Base-by-base conservation (phyloP, 1,140 invertebrate species). In the Asobara japonica region DNA sequence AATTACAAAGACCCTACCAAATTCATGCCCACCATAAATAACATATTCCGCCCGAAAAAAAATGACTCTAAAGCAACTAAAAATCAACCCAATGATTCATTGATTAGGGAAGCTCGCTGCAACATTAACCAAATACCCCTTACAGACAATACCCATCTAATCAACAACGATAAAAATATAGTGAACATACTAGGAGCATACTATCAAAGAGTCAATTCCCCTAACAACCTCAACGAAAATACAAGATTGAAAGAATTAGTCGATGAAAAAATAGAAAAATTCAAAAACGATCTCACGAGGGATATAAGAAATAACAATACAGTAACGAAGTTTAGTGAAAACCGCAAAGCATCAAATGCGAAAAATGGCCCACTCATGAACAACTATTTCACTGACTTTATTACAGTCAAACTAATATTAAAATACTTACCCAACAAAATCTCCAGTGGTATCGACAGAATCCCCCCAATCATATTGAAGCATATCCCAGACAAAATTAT, bases 131-230 rank as follows among this genome's bases (percentile, higher is more conserved):
- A 51, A n/a, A 20, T 20, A 1, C 69, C 10, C 6, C 22, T 51
- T 3, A 31, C 13, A 5, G 51, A 71, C n/a, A 65, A 71, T 13
- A 65, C 29, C 27, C 22, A 5, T 31, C 38, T 56, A 20, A 41
- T 74, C 38, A 56, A n/a, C 2, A 3, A 51, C 8, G n/a, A 27
- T 0, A 11, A 3, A 2, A 30, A 69, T 13, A 74, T 70, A 27
- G 45, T 70, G 0, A 74, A 74, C 16, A 13, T 60, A 0, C 64
- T 74, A 2, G 67, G 72, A 2, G 45, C 66, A 1, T 20, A 29
- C 27, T 69, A 69, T 18, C 66, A 69, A 31, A 45, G 29, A 31
- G 70, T 70, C 5, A 74, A 74, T 30, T 69, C 72, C 1, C 72
- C 62, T 2, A 36, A 62, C 64, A 31, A 73, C 11, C 13, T 73